Base-by-base conservation (phyloP, 2,888 invertebrate species). In the Baccha elongata region DNA sequence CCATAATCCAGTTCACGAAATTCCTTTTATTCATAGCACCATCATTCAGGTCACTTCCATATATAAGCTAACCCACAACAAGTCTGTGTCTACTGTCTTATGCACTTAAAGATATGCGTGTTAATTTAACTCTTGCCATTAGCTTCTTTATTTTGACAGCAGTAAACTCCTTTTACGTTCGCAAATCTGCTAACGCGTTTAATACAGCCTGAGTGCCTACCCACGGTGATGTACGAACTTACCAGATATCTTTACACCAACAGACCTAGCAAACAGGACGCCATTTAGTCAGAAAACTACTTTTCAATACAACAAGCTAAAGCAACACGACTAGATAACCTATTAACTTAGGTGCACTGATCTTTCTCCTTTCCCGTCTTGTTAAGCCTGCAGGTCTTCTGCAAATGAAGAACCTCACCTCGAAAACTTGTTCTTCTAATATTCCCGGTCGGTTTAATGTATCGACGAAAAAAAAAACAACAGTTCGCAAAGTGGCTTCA, bases 331-430 rank as follows among this genome's bases (percentile, higher is more conserved):
- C 58, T 19, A 65, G 72, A 60, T 72, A 79, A 60, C 78, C 58
- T 67, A 79, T 67, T 67, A 72, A 60, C 78, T 79, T 67, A 50
- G 58, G 52, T n/a, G 44, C 42, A 42, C 62, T 62, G 67, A 79
- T 79, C 68, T 62, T 42, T 73, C 62, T 62, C 46, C 44, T 19
- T 79, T 72, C 72, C 67, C 50, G 58, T 65, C 72, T 65, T 50
- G 46, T 35, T 10, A 48, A 76, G 64, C 21, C 76, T 64, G 29
- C 3, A 8, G 8, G 7, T 32, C 8, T 32, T 32, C 8, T 32
- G 29, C 29, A 8, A 60, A 48, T 11, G 13, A 40, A 55, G 48
- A 37, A 10, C 37, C 46, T 42, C 46, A 35, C 60, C 40, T 32
- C 10, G 26, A n/a, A 64, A 72, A 76, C 76, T 46, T 15, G 71